Evolutionary conservation across 1,140 invertebrate genomes (phyloP), one percentile per base, ranked within the genome.

Genomic region (Anastatus disparis): DNA sequence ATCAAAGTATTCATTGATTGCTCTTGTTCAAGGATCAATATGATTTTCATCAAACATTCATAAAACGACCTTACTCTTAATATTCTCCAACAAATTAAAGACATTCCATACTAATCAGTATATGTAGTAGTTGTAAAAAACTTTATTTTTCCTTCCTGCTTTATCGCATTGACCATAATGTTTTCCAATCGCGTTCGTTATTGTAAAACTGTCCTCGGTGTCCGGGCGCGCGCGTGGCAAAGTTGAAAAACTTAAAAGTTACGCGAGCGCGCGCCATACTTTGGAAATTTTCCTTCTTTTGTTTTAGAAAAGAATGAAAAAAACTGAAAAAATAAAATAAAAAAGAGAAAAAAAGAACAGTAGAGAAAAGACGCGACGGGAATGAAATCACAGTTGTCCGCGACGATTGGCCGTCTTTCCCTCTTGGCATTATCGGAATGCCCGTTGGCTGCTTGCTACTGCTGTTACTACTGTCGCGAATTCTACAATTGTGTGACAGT

Each of bases 81-180:
- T 6, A 35, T 35, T 35, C 31, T 35, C 31, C 31, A 10, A 35
- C 10, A 35, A 35, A 69, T 69, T 69, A 62, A 61, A 69, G 38
- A 46, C 66, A 69, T 69, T 69, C 46, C 56, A 13, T 20, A 26
- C 56, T 61, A 61, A 69, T 69, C 66, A 40, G 46, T 46, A n/a
- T n/a, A n/a, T n/a, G 17, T 4, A 46, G 13, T 46, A n/a, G 6
- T 46, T 15, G 42, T 4, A n/a, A n/a, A n/a, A n/a, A n/a, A n/a
- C n/a, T n/a, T n/a, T n/a, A n/a, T n/a, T n/a, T n/a, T n/a, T n/a
- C n/a, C n/a, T n/a, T n/a, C n/a, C n/a, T n/a, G n/a, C n/a, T n/a
- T n/a, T n/a, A n/a, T n/a, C n/a, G n/a, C n/a, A n/a, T n/a, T n/a
- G n/a, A n/a, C n/a, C n/a, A n/a, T n/a, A n/a, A n/a, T n/a, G n/a